phyloP scores from a whole-genome alignment of 2,113 vertebrate genomes.

The Regulus satrapa region DNA sequence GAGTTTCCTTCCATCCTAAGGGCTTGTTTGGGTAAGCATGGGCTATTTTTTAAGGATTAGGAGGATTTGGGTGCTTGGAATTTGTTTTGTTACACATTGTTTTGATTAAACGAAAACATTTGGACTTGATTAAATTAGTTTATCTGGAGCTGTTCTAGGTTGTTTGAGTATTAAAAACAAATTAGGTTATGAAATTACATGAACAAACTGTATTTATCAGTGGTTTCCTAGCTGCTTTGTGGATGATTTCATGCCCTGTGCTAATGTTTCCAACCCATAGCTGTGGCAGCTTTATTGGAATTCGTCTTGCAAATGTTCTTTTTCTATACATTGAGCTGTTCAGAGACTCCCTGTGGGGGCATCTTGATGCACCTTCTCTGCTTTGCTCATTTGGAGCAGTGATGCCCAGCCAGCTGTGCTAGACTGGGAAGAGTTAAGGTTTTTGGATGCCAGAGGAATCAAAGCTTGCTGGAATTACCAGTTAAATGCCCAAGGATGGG shows the following conservation, averaged over 20 bases:
- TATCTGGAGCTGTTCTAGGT: background rate
- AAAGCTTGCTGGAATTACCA: background rate
- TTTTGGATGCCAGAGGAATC: background rate
- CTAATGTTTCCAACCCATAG: background rate
- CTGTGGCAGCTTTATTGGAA: background rate
- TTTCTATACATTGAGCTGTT: background rate
- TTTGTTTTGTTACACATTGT: conserved; percentile 65
- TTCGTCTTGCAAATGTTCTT: background rate
- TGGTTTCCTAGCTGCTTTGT: background rate
- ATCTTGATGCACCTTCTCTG: background rate
- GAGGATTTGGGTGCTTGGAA: conserved; percentile 64
- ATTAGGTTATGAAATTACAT: conserved; percentile 20
- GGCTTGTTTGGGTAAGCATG: conserved; percentile 54
- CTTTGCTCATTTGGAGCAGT: background rate
- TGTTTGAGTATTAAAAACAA: conserved; percentile 17
- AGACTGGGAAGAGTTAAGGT: background rate
- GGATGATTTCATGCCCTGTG: background rate
- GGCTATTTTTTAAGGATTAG: conserved; percentile 56
- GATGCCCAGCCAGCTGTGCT: background rate
- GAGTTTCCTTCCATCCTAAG: conserved; percentile 7
- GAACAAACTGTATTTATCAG: background rate
- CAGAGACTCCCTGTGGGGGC: background rate
- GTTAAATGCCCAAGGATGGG: background rate
- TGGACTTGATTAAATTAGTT: conserved; percentile 30
- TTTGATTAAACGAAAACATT: conserved; percentile 69